phyloP scores from a whole-genome alignment of 2,113 vertebrate genomes.

The Romanogobio albipinnatus region DNA sequence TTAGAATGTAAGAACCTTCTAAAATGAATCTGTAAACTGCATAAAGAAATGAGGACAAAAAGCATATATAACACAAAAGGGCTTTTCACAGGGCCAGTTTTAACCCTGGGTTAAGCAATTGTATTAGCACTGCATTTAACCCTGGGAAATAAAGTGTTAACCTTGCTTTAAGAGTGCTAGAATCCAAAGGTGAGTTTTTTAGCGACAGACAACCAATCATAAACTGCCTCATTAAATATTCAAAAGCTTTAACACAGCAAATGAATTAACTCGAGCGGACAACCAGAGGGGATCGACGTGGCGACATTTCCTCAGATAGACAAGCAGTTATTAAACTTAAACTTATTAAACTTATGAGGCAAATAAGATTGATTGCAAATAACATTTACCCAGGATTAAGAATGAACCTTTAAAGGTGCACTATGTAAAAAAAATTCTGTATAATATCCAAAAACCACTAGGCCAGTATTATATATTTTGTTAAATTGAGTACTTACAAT shows the following conservation, averaged over 20 bases:
- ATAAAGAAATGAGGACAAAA: not conserved
- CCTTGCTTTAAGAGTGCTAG: not conserved
- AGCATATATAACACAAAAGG: not conserved
- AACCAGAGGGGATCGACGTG: not conserved
- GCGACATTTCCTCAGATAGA: not conserved
- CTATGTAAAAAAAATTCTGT: too few species aligned
- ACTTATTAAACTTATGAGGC: too few species aligned
- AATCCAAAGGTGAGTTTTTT: not conserved
- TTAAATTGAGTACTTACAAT: too few species aligned
- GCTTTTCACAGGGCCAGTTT: not conserved
- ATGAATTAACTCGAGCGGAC: not conserved
- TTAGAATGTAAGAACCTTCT: not conserved
- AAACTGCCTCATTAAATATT: not conserved
- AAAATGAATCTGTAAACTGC: not conserved
- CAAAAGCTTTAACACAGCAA: not conserved
- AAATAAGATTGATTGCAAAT: not conserved
- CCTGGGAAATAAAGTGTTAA: not conserved
- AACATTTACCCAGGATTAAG: not conserved
- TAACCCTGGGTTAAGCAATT: not conserved
- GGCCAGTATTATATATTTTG: too few species aligned
- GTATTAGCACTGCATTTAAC: not conserved
- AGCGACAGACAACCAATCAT: constrained; percentile 9
- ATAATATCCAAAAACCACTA: too few species aligned
- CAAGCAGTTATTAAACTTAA: not conserved
- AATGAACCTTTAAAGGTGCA: not conserved